phyloP scores from a whole-genome alignment of 1,140 invertebrate genomes.

The Belonocnema kinseyi region DNA sequence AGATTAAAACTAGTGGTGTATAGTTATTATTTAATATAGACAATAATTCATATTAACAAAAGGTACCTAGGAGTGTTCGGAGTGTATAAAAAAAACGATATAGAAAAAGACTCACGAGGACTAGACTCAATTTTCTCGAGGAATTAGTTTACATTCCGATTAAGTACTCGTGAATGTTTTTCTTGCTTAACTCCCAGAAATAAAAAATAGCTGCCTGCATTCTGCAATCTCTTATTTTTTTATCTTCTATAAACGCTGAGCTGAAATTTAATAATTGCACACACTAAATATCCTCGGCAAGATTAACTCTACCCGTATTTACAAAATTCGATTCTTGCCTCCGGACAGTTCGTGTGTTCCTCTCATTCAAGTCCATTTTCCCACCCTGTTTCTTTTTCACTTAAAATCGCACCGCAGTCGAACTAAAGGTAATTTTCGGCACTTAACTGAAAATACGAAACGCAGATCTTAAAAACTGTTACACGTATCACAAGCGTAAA shows the following conservation, averaged over 20 bases:
- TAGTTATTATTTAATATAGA: slow-evolving; percentile 62
- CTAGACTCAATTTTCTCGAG: slow-evolving; percentile 28
- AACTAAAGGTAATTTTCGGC: slow-evolving; percentile 11
- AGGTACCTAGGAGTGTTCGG: slow-evolving; percentile 60
- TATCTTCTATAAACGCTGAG: slow-evolving; percentile 51
- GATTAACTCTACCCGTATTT: slow-evolving; percentile 59
- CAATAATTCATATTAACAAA: slow-evolving; percentile 60
- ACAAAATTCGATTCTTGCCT: slow-evolving; percentile 57
- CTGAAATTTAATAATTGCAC: slow-evolving; percentile 43
- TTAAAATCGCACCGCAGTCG: not conserved
- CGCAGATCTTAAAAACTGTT: slow-evolving; percentile 7
- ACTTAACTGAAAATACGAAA: not conserved
- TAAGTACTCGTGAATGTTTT: slow-evolving; percentile 34
- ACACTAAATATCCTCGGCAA: slow-evolving; percentile 59
- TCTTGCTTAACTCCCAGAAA: slow-evolving; percentile 40
- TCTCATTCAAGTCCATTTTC: not conserved
- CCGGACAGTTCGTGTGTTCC: not conserved
- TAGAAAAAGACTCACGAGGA: slow-evolving; percentile 51
- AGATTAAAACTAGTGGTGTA: slow-evolving; percentile 69
- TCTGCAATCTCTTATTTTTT: slow-evolving; percentile 38
- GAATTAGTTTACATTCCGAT: not conserved
- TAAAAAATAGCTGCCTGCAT: slow-evolving; percentile 54
- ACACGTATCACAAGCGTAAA: slow-evolving; percentile 45
- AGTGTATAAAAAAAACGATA: slow-evolving; percentile 56
- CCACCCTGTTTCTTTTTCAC: slow-evolving; percentile 48